Evolutionary conservation across 1,140 invertebrate genomes (phyloP).

Genomic region (Drosophila santomea): DNA sequence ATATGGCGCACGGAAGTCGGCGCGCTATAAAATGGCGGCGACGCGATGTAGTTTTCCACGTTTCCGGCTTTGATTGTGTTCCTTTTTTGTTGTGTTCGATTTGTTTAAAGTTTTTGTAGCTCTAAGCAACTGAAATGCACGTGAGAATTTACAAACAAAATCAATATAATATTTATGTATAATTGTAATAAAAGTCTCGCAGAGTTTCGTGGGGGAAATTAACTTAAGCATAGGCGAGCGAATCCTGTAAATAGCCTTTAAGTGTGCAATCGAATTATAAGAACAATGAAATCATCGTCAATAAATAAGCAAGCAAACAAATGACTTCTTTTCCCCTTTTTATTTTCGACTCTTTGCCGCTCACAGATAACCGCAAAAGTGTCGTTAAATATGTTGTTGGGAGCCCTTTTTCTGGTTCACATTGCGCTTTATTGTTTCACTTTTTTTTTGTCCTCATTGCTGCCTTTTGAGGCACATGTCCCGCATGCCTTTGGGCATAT

Average conservation of each 20-base stretch:
- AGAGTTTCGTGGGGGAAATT: not conserved
- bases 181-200: slow-evolving; percentile 48
- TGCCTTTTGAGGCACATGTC: slow-evolving; percentile 22
- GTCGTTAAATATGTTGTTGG: slow-evolving; percentile 58
- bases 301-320: slow-evolving; percentile 57
- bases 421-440: slow-evolving; percentile 37
- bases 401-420: slow-evolving; percentile 14
- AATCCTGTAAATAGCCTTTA: slow-evolving; percentile 72
- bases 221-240: slow-evolving; percentile 39
- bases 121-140: slow-evolving; percentile 83
- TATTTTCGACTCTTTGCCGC: slow-evolving; percentile 2
- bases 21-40: slow-evolving; percentile 69
- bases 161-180: slow-evolving; percentile 43
- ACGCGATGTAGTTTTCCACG: slow-evolving; percentile 14
- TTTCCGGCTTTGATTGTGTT: slow-evolving; percentile 25
- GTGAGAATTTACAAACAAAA: slow-evolving; percentile 75
- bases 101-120: slow-evolving; percentile 68
- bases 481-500: slow-evolving; percentile 18
- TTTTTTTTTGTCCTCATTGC: slow-evolving; percentile 12
- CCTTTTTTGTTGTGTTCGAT: not conserved
- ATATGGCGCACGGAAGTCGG: slow-evolving; percentile 75
- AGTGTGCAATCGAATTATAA: slow-evolving; percentile 67
- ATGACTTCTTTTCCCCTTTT: not conserved
- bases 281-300: slow-evolving; percentile 63
- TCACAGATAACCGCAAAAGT: slow-evolving; percentile 59